Evolutionary conservation across 2,888 invertebrate species (phyloP), one percentile per base, ranked within the genome.

Genomic region (Lasius fuliginosus): DNA sequence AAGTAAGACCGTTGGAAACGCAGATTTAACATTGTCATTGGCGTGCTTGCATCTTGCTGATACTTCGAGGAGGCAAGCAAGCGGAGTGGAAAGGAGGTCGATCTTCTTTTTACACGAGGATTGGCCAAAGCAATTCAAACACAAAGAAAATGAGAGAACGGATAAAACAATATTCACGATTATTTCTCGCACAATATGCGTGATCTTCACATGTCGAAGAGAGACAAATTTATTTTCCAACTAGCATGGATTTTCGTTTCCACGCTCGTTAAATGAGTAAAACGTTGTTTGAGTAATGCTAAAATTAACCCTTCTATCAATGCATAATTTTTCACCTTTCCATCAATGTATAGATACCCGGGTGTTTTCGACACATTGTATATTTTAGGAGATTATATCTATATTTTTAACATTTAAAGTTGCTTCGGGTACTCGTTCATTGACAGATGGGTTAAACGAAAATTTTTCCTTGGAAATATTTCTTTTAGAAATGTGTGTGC

Each of bases 1-100:
- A 87, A 85, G 68, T 69, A 62, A 79, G 62, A 23, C 36, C 58
- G 67, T 18, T 18, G 46, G 15, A 58, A 60, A 77, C 58, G 56
- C 27, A 49, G 42, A 67, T 83, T 69, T 62, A 30, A 53, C 62
- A 65, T 30, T 42, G 69, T 30, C 30, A 67, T 23, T 56, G n/a
- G 18, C 23, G 33, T 15, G 23, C 40, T 64, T 64, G 64, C 18
- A 42, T 76, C 64, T 65, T 53, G 36, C 27, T 40, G 40, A 40
- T 46, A 4, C 15, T 65, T 53, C 27, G 40, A 68, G n/a, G 27
- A 77, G 62, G 18, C 5, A 5, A 36, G 36, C 53, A 58, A 42
- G 5, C 46, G 64, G 6, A 40, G 27, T 64, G 58, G 9, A 27
- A 53, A 71, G 42, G 65, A 85, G 56, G 67, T 33, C 83, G 71